Evolutionary conservation across 1,140 invertebrate genomes (phyloP).

Genomic region (Drosophila chauvacae): DNA sequence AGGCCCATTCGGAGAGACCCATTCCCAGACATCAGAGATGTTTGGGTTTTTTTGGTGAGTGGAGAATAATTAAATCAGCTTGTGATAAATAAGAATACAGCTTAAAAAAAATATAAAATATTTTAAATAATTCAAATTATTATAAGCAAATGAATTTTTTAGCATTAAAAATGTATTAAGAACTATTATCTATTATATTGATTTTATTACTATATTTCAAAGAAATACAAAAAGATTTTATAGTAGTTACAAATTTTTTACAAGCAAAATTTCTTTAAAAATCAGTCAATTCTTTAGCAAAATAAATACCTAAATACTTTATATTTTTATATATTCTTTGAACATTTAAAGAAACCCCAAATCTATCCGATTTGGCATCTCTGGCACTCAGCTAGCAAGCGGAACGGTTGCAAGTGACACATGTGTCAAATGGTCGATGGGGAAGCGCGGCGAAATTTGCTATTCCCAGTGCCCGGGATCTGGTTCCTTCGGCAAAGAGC

Average conservation of each 20-base stretch:
- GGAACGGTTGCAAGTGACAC: conserved; percentile 78
- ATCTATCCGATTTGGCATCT: conserved; percentile 6
- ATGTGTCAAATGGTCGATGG: conserved; percentile 80
- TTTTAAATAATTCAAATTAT: not conserved
- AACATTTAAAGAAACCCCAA: not conserved
- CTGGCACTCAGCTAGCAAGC: conserved; percentile 31
- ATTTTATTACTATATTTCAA: not conserved
- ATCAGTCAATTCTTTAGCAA: not conserved
- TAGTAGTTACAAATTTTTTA: not conserved
- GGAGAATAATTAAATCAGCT: not conserved
- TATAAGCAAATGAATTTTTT: too few relatives aligned
- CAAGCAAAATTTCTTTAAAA: not conserved
- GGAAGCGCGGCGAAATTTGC: conserved; percentile 56
- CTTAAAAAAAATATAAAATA: not conserved
- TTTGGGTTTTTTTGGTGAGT: not conserved
- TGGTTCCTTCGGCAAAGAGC: not conserved
- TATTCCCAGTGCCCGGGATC: conserved; percentile 22
- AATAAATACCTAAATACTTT: not conserved
- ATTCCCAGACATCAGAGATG: conserved; percentile 19
- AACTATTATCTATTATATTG: not conserved
- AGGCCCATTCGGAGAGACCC: conserved; percentile 23
- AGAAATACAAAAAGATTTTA: not conserved
- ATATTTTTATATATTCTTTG: not conserved
- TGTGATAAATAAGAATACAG: not conserved
- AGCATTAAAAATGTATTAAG: not conserved